Evolutionary conservation across 2,888 invertebrate species (phyloP), one percentile per base, ranked within the genome.

Genomic region (Cancer borealis): DNA sequence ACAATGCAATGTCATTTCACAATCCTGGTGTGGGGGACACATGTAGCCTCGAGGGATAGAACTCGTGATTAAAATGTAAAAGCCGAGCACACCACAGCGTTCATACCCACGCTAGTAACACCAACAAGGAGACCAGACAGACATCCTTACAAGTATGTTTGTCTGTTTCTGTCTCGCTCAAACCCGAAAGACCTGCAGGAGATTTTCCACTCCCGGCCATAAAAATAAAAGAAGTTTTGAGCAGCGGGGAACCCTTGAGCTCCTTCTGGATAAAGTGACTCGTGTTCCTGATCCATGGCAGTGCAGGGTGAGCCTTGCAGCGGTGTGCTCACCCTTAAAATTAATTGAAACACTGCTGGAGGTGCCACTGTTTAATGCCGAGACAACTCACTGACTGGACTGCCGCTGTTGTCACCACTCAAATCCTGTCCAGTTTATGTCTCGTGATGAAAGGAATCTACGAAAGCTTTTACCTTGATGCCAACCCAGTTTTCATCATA

Each of bases 331-430:
- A 84, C 84, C 39, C 84, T 84, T 30, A 84, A 10, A 84, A 84
- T 84, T 26, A 84, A 84, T 39, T 84, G 84, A 84, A 84, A 84
- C 39, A n/a, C 84, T 84, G 84, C 39, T 84, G 39, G 84, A 84
- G 84, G 30, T 39, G 84, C 30, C 84, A 84, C 14, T 30, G 8
- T 39, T 84, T 26, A 84, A 8, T 10, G 79, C 30, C 30, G 30
- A 30, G 26, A 30, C 12, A 12, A 84, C 39, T 84, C 6, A 14
- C 30, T 26, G 66, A 14, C 66, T 66, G 66, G 66, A 66, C 66
- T 66, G 66, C n/a, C 66, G 21, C 66, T 0, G 17, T 21, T 14
- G 21, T 21, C 66, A 21, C n/a, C 79, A 79, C 79, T 26, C 79
- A 10, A 79, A 79, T 26, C 54, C 54, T 54, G 79, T 10, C 84